Evolutionary conservation across 2,888 invertebrate genomes (phyloP).

Genomic region (Buathra laborator): DNA sequence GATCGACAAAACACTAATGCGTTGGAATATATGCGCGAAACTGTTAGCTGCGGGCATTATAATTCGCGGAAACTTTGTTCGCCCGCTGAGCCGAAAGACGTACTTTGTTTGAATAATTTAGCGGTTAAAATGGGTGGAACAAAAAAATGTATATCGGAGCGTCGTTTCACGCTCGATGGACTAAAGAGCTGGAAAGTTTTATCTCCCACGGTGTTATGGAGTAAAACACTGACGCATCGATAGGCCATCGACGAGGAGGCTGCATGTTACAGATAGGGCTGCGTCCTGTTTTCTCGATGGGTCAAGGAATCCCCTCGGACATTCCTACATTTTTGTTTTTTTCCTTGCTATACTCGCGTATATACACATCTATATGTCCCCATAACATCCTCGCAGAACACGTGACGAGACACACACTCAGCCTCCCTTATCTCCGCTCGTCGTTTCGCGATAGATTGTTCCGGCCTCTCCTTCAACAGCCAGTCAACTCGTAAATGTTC

Average conservation of each 20-base stretch:
- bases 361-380: background rate
- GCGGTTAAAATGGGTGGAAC: conserved; percentile 44
- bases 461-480: conserved; percentile 16
- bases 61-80: conserved; percentile 52
- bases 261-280: conserved; percentile 23
- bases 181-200: background rate
- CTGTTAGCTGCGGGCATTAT: conserved; percentile 20
- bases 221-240: background rate
- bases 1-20: conserved; percentile 33
- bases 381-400: conserved; percentile 4
- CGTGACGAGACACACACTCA: conserved; percentile 9
- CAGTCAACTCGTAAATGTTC: conserved; percentile 60
- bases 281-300: conserved; percentile 45
- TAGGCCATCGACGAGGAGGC: background rate
- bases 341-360: background rate
- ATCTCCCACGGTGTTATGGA: background rate
- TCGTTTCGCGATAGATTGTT: conserved; percentile 51
- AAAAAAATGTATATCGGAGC: conserved; percentile 28
- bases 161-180: background rate
- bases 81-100: conserved; percentile 20
- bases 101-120: conserved; percentile 52
- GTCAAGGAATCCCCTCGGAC: conserved; percentile 4
- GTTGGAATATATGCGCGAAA: conserved; percentile 43
- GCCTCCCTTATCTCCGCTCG: conserved; percentile 40
- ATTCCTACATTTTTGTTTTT: conserved; percentile 10